Percentiles rank a stretch among this genome's conserved stretches.
Conservation (phyloP, 1,140 invertebrate genomes). For the Hyphantria cunea region DNA sequence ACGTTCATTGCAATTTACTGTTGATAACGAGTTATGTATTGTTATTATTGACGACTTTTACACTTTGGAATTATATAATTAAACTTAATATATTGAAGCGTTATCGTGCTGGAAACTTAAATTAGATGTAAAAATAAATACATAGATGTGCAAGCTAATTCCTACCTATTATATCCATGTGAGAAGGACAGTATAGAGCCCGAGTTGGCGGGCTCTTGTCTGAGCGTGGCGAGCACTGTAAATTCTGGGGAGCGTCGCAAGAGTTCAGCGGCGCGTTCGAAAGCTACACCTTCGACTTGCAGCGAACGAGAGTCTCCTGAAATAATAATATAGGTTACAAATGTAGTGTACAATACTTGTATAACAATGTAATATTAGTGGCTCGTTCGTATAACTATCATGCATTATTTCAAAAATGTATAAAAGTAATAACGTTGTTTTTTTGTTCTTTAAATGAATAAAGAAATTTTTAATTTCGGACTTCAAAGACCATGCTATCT, state of each 20-base stretch:
- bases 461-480: too few relatives aligned
- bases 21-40: not conserved
- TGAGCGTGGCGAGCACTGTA: conserved; percentile 88
- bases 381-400: too few relatives aligned
- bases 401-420: too few relatives aligned
- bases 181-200: conserved; percentile 92
- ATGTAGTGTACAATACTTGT: not conserved
- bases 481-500: too few relatives aligned
- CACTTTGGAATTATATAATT: not conserved
- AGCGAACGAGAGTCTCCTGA: conserved; percentile 89
- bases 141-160: not conserved
- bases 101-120: conserved; percentile 9
- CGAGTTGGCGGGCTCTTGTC: conserved; percentile 90
- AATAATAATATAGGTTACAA: conserved; percentile 15
- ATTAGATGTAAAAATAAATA: conserved; percentile 1
- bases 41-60: not conserved
- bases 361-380: too few relatives aligned
- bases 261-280: conserved; percentile 85
- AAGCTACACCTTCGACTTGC: conserved; percentile 85
- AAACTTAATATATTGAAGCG: conserved; percentile 8
- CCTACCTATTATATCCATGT: conserved; percentile 88
- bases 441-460: too few relatives aligned
- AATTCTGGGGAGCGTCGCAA: conserved; percentile 89
- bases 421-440: too few relatives aligned
- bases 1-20: not conserved